Percentiles rank a stretch among this genome's conserved stretches.
phyloP scores from a whole-genome alignment of 2,797 vertebrate genomes.

The Loris lydekkerianus region DNA sequence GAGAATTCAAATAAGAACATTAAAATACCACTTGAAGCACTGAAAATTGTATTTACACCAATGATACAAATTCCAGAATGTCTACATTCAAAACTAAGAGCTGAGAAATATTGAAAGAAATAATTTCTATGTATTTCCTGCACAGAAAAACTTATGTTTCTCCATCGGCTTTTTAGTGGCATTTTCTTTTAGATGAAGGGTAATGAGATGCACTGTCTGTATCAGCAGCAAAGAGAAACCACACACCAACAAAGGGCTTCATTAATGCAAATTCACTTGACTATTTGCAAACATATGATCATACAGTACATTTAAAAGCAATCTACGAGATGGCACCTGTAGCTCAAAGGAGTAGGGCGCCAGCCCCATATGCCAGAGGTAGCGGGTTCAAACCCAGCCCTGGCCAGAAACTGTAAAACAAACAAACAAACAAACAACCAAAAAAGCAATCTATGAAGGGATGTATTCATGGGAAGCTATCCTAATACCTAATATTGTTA shows the following conservation, averaged over 20 bases:
- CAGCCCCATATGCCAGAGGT: too few relatives aligned
- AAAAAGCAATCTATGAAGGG: slow-evolving; percentile 59
- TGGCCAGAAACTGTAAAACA: too few relatives aligned
- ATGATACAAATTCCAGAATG: not conserved
- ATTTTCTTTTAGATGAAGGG: slow-evolving; percentile 18
- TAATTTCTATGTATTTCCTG: not conserved
- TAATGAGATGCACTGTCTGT: not conserved
- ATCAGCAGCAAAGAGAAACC: not conserved
- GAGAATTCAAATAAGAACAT: slow-evolving; percentile 5
- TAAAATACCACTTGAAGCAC: not conserved
- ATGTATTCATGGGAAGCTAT: not conserved
- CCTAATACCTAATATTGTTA: slow-evolving; percentile 13
- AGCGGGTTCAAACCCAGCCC: too few relatives aligned
- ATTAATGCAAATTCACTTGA: slow-evolving; percentile 11
- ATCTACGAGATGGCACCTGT: not conserved
- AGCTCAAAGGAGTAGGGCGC: too few relatives aligned
- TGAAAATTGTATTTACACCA: not conserved
- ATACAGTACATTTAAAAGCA: slow-evolving; percentile 54
- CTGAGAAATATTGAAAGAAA: not conserved
- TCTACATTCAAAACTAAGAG: not conserved
- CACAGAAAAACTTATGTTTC: not conserved
- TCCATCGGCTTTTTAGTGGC: not conserved
- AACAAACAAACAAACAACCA: too few relatives aligned
- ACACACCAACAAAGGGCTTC: not conserved
- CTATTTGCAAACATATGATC: not conserved